Evolutionary conservation across 2,113 vertebrate genomes (phyloP).

Genomic region (Cettia cetti): DNA sequence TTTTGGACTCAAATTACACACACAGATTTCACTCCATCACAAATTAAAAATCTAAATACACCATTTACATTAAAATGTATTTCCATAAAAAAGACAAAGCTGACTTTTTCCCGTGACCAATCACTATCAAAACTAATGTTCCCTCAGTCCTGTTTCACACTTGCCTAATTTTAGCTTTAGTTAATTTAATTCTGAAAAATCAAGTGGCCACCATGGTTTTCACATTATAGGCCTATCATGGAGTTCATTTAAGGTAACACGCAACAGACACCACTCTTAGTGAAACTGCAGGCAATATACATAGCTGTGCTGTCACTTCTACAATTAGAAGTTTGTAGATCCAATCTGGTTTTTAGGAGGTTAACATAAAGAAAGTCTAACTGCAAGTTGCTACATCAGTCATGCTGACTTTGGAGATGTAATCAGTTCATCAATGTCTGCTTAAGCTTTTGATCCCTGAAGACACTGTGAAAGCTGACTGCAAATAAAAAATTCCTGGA

Average conservation of each 20-base stretch:
- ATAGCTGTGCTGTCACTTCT: neutral
- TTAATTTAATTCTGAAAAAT: neutral
- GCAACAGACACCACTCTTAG: neutral
- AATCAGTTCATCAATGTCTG: constrained; percentile 11
- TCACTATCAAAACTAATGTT: neutral
- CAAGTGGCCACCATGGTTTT: neutral
- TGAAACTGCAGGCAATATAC: neutral
- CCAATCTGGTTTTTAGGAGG: neutral
- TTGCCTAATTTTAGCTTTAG: neutral
- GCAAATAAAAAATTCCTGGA: neutral
- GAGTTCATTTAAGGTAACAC: neutral
- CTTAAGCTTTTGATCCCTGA: constrained; percentile 1
- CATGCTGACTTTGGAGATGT: neutral
- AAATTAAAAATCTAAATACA: neutral
- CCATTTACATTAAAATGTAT: neutral
- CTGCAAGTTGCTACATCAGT: neutral
- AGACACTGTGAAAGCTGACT: neutral
- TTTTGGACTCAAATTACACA: neutral
- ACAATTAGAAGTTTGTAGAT: neutral
- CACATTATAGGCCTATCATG: neutral
- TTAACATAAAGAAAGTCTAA: neutral
- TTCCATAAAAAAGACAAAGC: neutral
- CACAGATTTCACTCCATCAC: neutral
- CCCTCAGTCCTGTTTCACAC: neutral
- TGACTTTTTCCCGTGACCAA: neutral